Evolutionary conservation across 2,113 vertebrate genomes (phyloP).

Genomic region (Alectura lathami): DNA sequence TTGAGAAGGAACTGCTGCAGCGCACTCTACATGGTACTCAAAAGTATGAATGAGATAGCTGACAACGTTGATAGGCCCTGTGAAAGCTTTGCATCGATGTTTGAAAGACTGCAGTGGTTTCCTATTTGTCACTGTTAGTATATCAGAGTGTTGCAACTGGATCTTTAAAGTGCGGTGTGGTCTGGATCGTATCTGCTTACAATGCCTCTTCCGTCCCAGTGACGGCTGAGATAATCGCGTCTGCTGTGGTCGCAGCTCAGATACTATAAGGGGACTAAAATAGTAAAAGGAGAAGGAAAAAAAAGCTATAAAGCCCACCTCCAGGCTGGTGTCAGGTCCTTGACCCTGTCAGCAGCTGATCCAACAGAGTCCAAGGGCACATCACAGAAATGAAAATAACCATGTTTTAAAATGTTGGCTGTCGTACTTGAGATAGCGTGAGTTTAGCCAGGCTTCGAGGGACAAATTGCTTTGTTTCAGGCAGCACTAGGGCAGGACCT

Average conservation of each 20-base stretch:
- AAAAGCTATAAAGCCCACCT: not conserved
- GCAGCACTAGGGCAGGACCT: not conserved
- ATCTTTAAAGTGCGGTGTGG: slow-evolving; percentile 31
- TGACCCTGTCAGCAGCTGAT: not conserved
- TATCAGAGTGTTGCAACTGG: not conserved
- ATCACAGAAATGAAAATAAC: not conserved
- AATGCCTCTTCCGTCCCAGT: not conserved
- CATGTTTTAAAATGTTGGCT: not conserved
- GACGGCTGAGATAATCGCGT: slow-evolving; percentile 38
- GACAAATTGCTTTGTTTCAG: not conserved
- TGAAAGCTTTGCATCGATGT: slow-evolving; percentile 8
- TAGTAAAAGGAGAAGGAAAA: not conserved
- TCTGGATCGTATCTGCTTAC: slow-evolving; percentile 15
- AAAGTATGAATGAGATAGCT: slow-evolving; percentile 33
- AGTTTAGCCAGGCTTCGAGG: not conserved
- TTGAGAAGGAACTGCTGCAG: not conserved
- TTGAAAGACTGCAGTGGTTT: slow-evolving; percentile 19
- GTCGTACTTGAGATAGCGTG: not conserved
- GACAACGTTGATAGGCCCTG: not conserved
- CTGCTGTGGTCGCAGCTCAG: slow-evolving; percentile 4
- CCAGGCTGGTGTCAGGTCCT: not conserved
- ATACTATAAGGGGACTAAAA: not conserved
- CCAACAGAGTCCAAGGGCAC: not conserved
- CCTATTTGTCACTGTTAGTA: slow-evolving; percentile 8
- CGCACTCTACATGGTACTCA: not conserved